These are phyloP conservation scores for Dromius quadrimaculatus DNA, from an alignment of 2,888 invertebrate genomes.

Conservation along the genomic window DNA sequence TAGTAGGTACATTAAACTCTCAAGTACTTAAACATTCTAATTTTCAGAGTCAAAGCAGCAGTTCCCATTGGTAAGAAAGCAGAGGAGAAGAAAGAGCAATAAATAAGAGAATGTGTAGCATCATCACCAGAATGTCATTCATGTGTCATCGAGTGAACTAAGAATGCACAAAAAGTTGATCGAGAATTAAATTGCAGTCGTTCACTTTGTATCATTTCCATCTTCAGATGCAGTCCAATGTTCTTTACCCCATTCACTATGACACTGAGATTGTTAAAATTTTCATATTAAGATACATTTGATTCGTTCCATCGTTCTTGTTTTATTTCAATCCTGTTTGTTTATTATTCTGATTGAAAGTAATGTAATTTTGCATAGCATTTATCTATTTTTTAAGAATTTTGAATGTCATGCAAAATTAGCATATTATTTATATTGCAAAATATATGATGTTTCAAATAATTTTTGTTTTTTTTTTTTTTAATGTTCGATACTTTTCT, in stretches of 20 bases:
- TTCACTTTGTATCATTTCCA: conserved; percentile 35
- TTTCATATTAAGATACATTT: conserved; percentile 30
- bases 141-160: conserved; percentile 39
- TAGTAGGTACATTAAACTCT: too few relatives aligned
- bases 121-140: conserved; percentile 45
- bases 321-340: conserved; percentile 41
- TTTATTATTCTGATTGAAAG: conserved; percentile 12
- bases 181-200: conserved; percentile 26
- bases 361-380: conserved; percentile 49
- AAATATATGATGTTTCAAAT: conserved; percentile 51
- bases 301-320: conserved; percentile 26
- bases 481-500: conserved; percentile 20
- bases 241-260: conserved; percentile 21
- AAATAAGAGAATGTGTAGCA: conserved; percentile 62
- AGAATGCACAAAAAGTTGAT: conserved; percentile 23
- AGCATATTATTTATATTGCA: conserved; percentile 47
- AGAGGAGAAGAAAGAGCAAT: conserved; percentile 88
- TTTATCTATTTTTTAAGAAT: conserved; percentile 18
- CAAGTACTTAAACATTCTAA: too few relatives aligned
- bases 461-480: conserved; percentile 30
- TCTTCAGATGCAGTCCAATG: conserved; percentile 29
- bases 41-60: conserved; percentile 85
- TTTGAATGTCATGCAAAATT: conserved; percentile 44
- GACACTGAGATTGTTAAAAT: conserved; percentile 39
- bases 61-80: conserved; percentile 90